Conservation (phyloP, 2,113 vertebrate species). For the Neotoma lepida region DNA sequence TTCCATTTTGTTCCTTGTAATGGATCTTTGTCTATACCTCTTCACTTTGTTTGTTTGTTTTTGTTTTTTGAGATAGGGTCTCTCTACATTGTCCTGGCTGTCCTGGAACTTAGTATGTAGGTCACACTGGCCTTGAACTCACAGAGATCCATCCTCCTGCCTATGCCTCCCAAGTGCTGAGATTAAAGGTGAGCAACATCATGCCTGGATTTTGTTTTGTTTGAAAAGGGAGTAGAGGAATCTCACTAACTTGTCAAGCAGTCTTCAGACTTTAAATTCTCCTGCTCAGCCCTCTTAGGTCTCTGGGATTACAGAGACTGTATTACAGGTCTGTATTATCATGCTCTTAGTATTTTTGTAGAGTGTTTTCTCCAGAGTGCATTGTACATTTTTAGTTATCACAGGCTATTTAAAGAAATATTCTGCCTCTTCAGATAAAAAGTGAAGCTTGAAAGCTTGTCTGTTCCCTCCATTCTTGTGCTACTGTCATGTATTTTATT, state of each 20-base stretch:
- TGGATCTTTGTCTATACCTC: not conserved
- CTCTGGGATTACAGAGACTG: not conserved
- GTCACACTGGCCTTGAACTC: not conserved
- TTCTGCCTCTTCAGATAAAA: not conserved
- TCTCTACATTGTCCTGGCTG: not conserved
- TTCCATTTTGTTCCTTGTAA: slow-evolving; percentile 33
- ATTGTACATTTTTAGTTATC: not conserved
- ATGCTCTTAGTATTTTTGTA: not conserved
- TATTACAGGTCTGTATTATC: not conserved
- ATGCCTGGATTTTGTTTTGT: not conserved
- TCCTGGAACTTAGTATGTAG: not conserved
- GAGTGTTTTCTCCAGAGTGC: not conserved
- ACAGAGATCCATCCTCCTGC: not conserved
- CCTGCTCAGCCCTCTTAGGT: not conserved
- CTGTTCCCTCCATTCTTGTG: not conserved
- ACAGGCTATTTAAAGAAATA: not conserved
- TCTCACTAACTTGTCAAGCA: not conserved
- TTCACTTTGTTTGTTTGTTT: not conserved
- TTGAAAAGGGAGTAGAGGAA: not conserved
- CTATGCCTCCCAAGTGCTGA: no score
- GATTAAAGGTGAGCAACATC: not conserved
- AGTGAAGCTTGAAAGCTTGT: not conserved
- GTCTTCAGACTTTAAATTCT: not conserved
- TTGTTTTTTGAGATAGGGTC: not conserved
- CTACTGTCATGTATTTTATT: not conserved